These are phyloP conservation scores for Parasteatoda tepidariorum DNA, from an alignment of 1,140 invertebrate genomes.

Conservation along the genomic window DNA sequence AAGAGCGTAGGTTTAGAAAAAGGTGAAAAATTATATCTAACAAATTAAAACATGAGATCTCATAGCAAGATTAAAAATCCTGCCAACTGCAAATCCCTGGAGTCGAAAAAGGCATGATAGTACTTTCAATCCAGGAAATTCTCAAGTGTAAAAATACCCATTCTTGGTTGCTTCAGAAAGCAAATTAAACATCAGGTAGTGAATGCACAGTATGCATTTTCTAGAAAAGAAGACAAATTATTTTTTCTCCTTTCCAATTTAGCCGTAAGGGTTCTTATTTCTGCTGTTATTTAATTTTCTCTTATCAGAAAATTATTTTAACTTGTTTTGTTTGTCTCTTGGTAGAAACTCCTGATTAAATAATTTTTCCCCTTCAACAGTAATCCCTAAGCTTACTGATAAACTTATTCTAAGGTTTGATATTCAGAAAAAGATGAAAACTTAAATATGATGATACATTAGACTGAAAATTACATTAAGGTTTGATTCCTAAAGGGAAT, in stretches of 20 bases:
- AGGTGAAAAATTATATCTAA: constrained; percentile 49
- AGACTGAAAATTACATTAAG: constrained; percentile 50
- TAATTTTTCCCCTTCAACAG: constrained; percentile 32
- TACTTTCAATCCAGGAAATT: constrained; percentile 17
- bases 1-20: not conserved
- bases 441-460: constrained; percentile 50
- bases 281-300: constrained; percentile 51
- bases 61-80: constrained; percentile 59
- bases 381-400: constrained; percentile 48
- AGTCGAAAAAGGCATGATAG: constrained; percentile 1
- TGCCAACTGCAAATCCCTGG: constrained; percentile 36
- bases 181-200: constrained; percentile 46
- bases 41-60: constrained; percentile 47
- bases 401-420: constrained; percentile 33
- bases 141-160: not conserved
- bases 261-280: constrained; percentile 37
- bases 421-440: not conserved
- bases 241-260: constrained; percentile 55
- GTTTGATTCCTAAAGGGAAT: constrained; percentile 7
- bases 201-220: constrained; percentile 8
- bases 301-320: constrained; percentile 56
- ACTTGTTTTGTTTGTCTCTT: constrained; percentile 1
- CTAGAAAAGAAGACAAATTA: constrained; percentile 51
- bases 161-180: constrained; percentile 1
- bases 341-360: constrained; percentile 27